Evolutionary conservation across 2,113 vertebrate genomes (phyloP).

Genomic region (Verasper variegatus): DNA sequence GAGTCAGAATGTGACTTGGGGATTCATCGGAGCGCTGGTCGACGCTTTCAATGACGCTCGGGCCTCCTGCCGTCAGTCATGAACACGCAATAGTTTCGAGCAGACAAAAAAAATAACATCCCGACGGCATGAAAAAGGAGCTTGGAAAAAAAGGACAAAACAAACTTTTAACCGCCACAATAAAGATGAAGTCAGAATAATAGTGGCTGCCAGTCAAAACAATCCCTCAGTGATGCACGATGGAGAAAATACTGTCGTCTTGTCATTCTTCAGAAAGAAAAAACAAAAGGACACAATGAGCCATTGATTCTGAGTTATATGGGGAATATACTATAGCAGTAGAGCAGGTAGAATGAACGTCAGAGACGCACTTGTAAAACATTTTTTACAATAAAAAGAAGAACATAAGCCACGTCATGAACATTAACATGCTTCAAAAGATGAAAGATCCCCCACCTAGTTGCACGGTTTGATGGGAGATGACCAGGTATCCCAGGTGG

Average conservation of each 20-base stretch:
- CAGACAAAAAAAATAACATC: constrained; percentile 28
- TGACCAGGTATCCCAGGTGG: too few species aligned
- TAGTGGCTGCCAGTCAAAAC: constrained; percentile 50
- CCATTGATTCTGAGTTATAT: constrained; percentile 3
- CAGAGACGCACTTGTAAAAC: neutral
- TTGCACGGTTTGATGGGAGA: too few species aligned
- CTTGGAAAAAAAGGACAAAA: constrained; percentile 41
- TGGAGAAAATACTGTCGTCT: constrained; percentile 23
- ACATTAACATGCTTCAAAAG: too few species aligned
- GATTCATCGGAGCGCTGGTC: constrained; percentile 16
- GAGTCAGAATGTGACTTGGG: constrained; percentile 16
- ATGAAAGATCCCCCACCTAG: too few species aligned
- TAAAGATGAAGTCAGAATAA: constrained; percentile 40
- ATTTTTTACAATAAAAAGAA: neutral
- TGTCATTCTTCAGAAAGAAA: constrained; percentile 44
- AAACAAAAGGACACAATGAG: neutral
- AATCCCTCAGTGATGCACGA: constrained; percentile 19
- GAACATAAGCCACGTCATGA: too few species aligned
- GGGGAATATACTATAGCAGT: too few species aligned
- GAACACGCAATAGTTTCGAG: constrained; percentile 1
- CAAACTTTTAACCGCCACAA: constrained; percentile 46
- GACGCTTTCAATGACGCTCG: constrained; percentile 30
- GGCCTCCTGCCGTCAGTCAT: constrained; percentile 36
- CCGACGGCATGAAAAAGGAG: neutral
- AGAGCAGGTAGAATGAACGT: constrained; percentile 10